A percentile compares a stretch with the other conserved stretches of the same genome.
Evolutionary conservation across 2,113 vertebrate genomes (phyloP).

Genomic region (Daphoenositta chrysoptera): DNA sequence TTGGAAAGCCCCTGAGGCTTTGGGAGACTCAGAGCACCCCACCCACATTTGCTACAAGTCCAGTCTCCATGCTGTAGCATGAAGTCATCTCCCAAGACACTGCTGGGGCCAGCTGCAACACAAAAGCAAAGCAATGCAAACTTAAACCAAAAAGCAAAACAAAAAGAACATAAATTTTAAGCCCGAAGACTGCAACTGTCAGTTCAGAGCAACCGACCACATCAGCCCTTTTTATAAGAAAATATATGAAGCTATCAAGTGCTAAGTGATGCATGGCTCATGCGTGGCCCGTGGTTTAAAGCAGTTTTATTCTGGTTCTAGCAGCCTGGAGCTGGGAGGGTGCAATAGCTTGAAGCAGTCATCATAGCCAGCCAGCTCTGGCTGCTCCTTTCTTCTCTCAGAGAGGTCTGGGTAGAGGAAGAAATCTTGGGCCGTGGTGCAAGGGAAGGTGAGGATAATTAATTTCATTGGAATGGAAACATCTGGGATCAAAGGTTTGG

Average conservation of each 20-base stretch:
- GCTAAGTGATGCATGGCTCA: not conserved
- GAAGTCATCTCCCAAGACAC: slow-evolving; percentile 56
- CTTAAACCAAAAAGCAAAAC: slow-evolving; percentile 34
- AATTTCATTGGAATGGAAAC: not conserved
- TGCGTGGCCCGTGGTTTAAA: not conserved
- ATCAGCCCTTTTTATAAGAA: slow-evolving; percentile 33
- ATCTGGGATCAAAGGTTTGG: not conserved
- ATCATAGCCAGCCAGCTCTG: not conserved
- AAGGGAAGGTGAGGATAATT: not conserved
- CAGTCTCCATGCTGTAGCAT: not conserved
- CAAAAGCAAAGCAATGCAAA: slow-evolving; percentile 24
- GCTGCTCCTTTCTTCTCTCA: not conserved
- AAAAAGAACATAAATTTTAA: slow-evolving; percentile 39
- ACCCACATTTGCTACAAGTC: slow-evolving; percentile 10
- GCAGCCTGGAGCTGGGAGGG: not conserved
- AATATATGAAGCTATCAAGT: slow-evolving; percentile 35
- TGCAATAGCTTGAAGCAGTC: not conserved
- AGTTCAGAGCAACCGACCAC: slow-evolving; percentile 25
- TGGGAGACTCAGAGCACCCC: slow-evolving; percentile 1
- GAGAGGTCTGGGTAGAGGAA: not conserved
- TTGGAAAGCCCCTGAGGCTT: slow-evolving; percentile 15
- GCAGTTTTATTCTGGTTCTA: not conserved
- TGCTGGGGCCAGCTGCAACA: slow-evolving; percentile 46
- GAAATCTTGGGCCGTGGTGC: not conserved
- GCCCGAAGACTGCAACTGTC: slow-evolving; percentile 25